Evolutionary conservation across 2,797 vertebrate genomes (phyloP), one percentile per base, ranked within the genome.

Genomic region (Chaenodraco wilsoni): DNA sequence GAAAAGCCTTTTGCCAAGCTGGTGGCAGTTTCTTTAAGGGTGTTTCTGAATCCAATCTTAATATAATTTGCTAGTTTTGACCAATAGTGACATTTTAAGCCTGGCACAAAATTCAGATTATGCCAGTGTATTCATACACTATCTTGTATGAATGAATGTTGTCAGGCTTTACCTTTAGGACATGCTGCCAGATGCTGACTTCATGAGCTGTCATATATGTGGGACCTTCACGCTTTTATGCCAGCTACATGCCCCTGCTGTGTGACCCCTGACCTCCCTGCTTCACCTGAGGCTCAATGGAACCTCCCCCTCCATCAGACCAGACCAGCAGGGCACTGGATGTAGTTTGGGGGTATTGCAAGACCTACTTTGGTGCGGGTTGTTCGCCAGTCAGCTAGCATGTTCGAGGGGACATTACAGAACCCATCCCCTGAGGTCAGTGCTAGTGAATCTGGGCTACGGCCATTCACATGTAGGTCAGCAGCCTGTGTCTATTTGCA

Each of bases 391-490:
- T 72, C 89, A 81, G 76, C 79, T 74, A 65, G 76, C 72, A 65
- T 76, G 84, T 91, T 88, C 71, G 49, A 73, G 72, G 85, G 89
- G 83, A 89, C 76, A 23, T 84, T 76, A 76, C 85, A 79, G 87
- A 89, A 89, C 61, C 76, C 76, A 79, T 84, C 84, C 94, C 91
- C 84, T 59, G 67, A 84, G 92, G 86, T 83, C 76, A 84, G 71
- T 76, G 86, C 88, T 76, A 56, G 83, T 77, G 69, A 88, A 93
- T 91, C 86, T 92, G 91, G 93, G 88, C 82, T 90, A 79, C 19
- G 73, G 87, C 90, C 91, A 93, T 88, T 92, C 83, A 87, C 91
- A 95, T 95, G 87, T 94, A 94, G 93, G 93, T 93, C 93, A 92
- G 79, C 87, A 88, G 89, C 89, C 84, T 84, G 86, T 84, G 84